Evolutionary conservation across 2,888 invertebrate genomes (phyloP).

Genomic region (Cephus sareptanus): DNA sequence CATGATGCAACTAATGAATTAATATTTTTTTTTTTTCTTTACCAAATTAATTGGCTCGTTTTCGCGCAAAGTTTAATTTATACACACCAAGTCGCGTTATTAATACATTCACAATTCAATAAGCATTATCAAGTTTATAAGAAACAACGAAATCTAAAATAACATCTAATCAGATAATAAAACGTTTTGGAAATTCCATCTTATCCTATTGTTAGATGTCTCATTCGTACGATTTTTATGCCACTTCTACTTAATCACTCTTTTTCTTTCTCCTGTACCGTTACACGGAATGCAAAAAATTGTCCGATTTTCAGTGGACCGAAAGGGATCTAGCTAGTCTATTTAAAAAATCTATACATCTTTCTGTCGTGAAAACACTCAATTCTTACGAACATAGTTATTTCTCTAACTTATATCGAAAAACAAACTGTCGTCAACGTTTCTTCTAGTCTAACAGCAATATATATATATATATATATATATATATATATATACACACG

Average conservation of each 20-base stretch:
- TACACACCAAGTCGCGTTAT: not conserved
- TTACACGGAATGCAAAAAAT: not conserved
- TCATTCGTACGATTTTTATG: not conserved
- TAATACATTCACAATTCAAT: not conserved
- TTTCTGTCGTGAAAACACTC: not conserved
- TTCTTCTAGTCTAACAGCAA: not conserved
- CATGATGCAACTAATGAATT: not conserved
- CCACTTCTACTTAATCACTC: not conserved
- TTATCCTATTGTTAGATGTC: not conserved
- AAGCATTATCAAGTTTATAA: not conserved
- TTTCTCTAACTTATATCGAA: not conserved
- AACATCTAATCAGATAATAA: not conserved
- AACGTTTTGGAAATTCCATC: not conserved
- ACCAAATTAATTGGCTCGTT: not conserved
- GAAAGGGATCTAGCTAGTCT: not conserved
- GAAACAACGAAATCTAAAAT: not conserved
- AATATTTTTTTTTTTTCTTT: too few species aligned
- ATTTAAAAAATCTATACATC: not conserved
- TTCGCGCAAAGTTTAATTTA: too few species aligned
- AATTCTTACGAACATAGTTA: not conserved
- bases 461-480: slow-evolving; percentile 4
- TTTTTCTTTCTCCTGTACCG: not conserved
- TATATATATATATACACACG: slow-evolving; percentile 1
- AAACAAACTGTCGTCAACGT: not conserved
- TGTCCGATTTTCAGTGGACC: not conserved